A percentile compares a stretch with the other conserved stretches of the same genome.
phyloP scores from a whole-genome alignment of 2,797 vertebrate genomes.

The Falco concolor region DNA sequence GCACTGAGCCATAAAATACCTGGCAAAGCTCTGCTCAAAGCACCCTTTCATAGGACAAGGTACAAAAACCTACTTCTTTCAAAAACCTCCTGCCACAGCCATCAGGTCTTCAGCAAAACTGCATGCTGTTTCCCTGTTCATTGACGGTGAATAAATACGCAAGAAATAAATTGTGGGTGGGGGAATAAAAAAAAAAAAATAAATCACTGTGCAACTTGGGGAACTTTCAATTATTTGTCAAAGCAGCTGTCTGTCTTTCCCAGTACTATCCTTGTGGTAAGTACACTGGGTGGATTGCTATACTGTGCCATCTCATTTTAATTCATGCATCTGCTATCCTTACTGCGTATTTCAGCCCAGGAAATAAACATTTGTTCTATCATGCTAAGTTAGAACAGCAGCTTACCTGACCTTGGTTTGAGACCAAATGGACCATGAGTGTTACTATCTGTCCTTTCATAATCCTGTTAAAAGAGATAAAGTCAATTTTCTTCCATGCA shows the following conservation, averaged over 20 bases:
- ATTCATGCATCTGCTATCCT: not conserved
- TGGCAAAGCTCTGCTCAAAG: not conserved
- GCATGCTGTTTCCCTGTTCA: not conserved
- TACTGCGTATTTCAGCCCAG: not conserved
- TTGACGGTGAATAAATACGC: not conserved
- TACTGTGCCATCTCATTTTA: not conserved
- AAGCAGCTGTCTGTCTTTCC: not conserved
- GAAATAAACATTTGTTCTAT: not conserved
- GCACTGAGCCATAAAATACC: not conserved
- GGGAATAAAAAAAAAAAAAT: no score
- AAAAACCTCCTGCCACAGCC: not conserved
- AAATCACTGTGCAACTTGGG: not conserved
- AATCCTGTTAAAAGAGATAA: conserved; percentile 80
- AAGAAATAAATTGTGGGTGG: not conserved
- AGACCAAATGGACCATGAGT: conserved; percentile 88
- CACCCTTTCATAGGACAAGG: not conserved
- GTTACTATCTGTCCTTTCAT: conserved; percentile 79
- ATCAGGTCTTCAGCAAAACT: not conserved
- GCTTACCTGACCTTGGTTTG: conserved; percentile 93
- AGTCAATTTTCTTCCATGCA: not conserved
- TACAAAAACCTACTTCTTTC: not conserved
- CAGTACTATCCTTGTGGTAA: not conserved
- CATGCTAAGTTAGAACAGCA: not conserved
- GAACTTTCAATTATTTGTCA: not conserved
- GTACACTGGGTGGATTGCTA: not conserved